phyloP scores from a whole-genome alignment of 23 tunicate species.

The Botrylloides violaceus region DNA sequence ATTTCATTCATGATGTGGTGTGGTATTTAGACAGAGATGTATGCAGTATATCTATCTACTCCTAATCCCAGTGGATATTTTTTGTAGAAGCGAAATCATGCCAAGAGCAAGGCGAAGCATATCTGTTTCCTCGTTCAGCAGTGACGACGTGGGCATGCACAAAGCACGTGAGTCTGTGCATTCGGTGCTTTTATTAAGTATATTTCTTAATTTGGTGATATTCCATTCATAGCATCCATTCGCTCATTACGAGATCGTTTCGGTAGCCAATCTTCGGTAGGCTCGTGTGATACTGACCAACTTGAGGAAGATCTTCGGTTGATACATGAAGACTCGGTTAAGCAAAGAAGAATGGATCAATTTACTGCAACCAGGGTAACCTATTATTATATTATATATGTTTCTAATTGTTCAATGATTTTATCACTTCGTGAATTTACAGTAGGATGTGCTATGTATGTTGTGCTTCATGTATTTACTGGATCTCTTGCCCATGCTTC shows the following conservation, averaged over 20 bases:
- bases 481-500: too few relatives aligned
- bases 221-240: slow-evolving; percentile 43
- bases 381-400: too few relatives aligned
- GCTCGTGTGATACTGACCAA: slow-evolving; percentile 55
- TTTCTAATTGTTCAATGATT: too few relatives aligned
- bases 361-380: slow-evolving; percentile 45
- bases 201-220: too few relatives aligned
- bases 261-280: slow-evolving; percentile 52
- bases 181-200: too few relatives aligned
- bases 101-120: not conserved
- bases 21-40: too few relatives aligned
- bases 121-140: slow-evolving; percentile 18
- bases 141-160: slow-evolving; percentile 24
- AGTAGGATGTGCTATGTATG: too few relatives aligned
- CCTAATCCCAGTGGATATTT: too few relatives aligned
- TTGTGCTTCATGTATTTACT: too few relatives aligned
- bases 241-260: slow-evolving; percentile 49
- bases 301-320: slow-evolving; percentile 77
- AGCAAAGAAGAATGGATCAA: slow-evolving; percentile 57
- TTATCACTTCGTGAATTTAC: too few relatives aligned
- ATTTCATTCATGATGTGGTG: too few relatives aligned
- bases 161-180: slow-evolving; percentile 35
- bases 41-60: too few relatives aligned
- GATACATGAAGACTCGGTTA: slow-evolving; percentile 53
- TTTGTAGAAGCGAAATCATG: not conserved